A percentile compares a stretch with the other conserved stretches of the same genome.
These are phyloP conservation scores for Clunio marinus DNA, from an alignment of 2,888 invertebrate species.

Conservation along the genomic window DNA sequence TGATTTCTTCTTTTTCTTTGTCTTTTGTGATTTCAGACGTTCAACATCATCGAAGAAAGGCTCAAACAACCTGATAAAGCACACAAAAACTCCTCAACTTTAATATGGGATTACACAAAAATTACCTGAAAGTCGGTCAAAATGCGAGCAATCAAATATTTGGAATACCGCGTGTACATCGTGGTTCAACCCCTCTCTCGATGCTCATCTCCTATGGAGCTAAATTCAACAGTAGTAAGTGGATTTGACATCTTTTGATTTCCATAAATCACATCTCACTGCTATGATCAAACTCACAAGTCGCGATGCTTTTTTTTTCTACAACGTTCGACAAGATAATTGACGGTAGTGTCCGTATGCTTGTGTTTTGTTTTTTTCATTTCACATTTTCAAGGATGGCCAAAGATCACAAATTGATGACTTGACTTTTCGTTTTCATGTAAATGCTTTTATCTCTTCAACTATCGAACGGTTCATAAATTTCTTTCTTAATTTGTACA, in stretches of 20 bases:
- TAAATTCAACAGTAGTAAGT: conserved; percentile 73
- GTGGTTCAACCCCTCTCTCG: conserved; percentile 61
- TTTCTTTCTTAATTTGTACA: too few species aligned
- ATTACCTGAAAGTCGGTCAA: conserved; percentile 72
- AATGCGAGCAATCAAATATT: conserved; percentile 68
- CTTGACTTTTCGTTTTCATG: too few species aligned
- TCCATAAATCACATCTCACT: background rate
- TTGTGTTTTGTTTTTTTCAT: too few species aligned
- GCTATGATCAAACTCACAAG: background rate
- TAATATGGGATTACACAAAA: conserved; percentile 67
- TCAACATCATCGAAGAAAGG: background rate
- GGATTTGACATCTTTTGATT: conserved; percentile 33
- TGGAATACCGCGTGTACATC: conserved; percentile 53
- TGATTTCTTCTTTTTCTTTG: background rate
- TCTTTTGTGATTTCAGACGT: background rate
- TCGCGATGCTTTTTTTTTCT: background rate
- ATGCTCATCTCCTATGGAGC: conserved; percentile 78
- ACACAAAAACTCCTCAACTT: background rate
- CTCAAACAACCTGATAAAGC: background rate
- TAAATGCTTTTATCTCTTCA: too few species aligned
- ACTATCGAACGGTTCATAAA: too few species aligned
- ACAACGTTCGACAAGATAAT: too few species aligned
- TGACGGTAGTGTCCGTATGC: too few species aligned
- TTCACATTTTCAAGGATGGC: too few species aligned
- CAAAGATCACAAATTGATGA: too few species aligned